Evolutionary conservation across 2,113 vertebrate species (phyloP).

Genomic region (Ifrita kowaldi): DNA sequence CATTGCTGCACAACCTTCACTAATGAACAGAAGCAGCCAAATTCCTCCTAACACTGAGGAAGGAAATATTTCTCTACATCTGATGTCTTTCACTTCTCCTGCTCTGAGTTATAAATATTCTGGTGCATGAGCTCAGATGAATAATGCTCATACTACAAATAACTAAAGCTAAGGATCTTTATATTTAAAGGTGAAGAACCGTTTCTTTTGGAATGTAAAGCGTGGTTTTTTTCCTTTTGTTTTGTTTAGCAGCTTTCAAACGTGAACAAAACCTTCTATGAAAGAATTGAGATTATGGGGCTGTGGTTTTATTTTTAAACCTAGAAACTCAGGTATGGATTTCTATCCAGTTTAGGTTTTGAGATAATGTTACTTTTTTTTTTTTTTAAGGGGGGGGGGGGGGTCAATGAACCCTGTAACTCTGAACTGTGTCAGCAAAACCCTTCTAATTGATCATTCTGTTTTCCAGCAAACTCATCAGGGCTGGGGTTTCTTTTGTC

Average conservation of each 20-base stretch:
- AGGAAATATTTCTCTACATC: not conserved
- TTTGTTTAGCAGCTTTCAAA: not conserved
- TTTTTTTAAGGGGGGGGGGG: not conserved
- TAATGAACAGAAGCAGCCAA: not conserved
- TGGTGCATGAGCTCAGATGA: not conserved
- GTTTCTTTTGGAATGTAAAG: not conserved
- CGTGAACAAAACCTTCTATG: not conserved
- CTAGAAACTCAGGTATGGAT: not conserved
- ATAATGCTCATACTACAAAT: constrained; percentile 3
- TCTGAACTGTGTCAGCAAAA: not conserved
- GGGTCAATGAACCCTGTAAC: not conserved
- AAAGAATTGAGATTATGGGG: not conserved
- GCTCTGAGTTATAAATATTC: constrained; percentile 30
- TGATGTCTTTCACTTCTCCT: constrained; percentile 6
- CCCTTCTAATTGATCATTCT: not conserved
- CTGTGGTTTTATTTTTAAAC: not conserved
- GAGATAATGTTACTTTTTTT: not conserved
- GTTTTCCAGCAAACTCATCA: not conserved
- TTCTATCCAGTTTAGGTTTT: not conserved
- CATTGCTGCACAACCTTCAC: not conserved
- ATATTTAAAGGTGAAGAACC: not conserved
- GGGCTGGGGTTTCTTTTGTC: not conserved
- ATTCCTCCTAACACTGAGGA: not conserved
- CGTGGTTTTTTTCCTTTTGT: rapidly evolving
- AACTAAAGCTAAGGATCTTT: not conserved